Evolutionary conservation across 92 coral and sea anemone species (phyloP), one percentile per base, ranked within the genome.

Genomic region (Umimayanthus kanabou): DNA sequence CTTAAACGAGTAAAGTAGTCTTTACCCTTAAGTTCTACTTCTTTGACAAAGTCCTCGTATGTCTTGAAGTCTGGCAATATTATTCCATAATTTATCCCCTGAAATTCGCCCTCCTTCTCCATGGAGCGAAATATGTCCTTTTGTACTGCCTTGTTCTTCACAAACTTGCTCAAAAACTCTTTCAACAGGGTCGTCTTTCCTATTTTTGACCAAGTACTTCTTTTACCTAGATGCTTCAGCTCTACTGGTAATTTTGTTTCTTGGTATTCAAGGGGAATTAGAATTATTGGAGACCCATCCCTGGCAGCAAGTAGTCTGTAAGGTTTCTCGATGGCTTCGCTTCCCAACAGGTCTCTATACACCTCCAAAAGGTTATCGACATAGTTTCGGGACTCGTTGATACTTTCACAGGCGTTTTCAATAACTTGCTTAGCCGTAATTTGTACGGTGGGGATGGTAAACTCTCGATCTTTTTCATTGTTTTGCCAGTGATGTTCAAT

Each of bases 51-150:
- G 53, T 43, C 73, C 5, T 23, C 2, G 49, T 86, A 90, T 28
- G 93, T 82, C 20, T 33, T 7, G 18, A 29, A 30, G 39, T 81
- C 85, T 7, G 93, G 93, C 3, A 90, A 70, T 13, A 90, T 33
- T 13, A 90, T 75, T 0, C 87, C 88, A 87, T 67, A 90, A 67
- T 90, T 85, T 9, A 87, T 87, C 9, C 90, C 90, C 28, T 80
- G 90, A 13, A 80, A 65, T 16, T 90, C 1, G 23, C 75, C 80
- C 50, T 74, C 33, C 8, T 42, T 18, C 69, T n/a, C 25, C 81
- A 90, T 55, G 58, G 88, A 65, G 33, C 13, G 6, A 18, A 90
- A 64, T 23, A 90, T 55, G 55, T 90, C 92, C 39, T 3, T 9
- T 37, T 90, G 92, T 4, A 90, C 39, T 80, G 85, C 86, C 26